Base-by-base conservation (phyloP, 2,797 vertebrate species). In the Xerus rutilus region DNA sequence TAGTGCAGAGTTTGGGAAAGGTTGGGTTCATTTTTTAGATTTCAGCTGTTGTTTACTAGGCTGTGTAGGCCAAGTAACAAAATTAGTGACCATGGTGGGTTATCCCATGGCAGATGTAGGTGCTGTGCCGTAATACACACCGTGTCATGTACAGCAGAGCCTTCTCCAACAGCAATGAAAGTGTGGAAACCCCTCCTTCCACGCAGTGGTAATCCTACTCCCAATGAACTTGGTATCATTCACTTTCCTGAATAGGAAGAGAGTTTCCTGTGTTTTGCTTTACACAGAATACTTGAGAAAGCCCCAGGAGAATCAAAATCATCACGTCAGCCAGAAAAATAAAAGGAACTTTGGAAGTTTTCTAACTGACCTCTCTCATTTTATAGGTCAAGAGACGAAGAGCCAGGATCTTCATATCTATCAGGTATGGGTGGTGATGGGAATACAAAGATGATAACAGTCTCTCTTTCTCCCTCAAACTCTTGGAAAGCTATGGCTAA, bases 321-420 rank as follows among this genome's bases (percentile, higher is more conserved):
- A 93, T 69, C 65, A 11, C 14, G 18, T 52, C 62, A 21, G 3
- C 81, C 59, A 70, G 62, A 89, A 94, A 85, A 79, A 86, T 45
- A 30, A 52, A 72, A 84, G 30, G 25, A 43, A 90, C n/a, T 52
- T 84, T 28, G 39, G 73, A 88, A 72, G n/a, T 18, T 59, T 94
- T 85, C 47, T 57, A 62, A 65, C 70, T 62, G 64, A 59, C 14
- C 13, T 59, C 62, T 90, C 45, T 77, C 18, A 65, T 20, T 69
- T 52, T 78, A 64, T 45, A 93, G 77, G 64, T 85, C 18, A 81
- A 85, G 84, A 94, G 57, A 91, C 88, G 28, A 23, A 62, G 21
- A 62, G 57, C 8, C 21, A 59, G 59, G 23, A 45, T 76, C 25
- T 87, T 57, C 54, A 57, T 39, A 39, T 20, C 7, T 57, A 57